Base-by-base conservation (phyloP, 1,140 invertebrate genomes). In the silkworm (Bombyx mori) region DNA sequence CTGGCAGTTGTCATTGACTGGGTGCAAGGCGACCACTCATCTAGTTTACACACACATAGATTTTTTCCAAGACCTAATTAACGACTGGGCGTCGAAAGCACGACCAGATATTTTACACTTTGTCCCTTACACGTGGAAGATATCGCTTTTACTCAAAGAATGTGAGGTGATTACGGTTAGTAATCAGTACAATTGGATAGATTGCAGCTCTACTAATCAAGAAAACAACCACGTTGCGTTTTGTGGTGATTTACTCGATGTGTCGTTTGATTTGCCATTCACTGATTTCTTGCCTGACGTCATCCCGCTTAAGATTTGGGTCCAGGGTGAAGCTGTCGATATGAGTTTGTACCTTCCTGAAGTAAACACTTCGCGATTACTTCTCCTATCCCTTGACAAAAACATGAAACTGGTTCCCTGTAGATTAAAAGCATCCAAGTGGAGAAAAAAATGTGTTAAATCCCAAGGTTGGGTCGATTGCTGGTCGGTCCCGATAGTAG, bases 131-230 rank as follows among this genome's bases (percentile, higher is more conserved):
- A 99, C 97, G 0, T 99, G 97, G 93, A 95, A 96, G 77, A 94
- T 99, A 66, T 95, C 92, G 65, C 88, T 99, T 47, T 89, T 96
- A 0, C 87, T 99, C 6, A 97, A 99, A 83, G 96, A 98, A 78
- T 99, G 99, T 89, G 98, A 99, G 88, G 88, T 99, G 3, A 91
- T 99, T 0, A 97, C 97, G 49, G 82, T 98, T 7, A 94, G 96
- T 61, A 99, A 99, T 89, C 96, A 99, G 78, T 97, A 97, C 79
- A 99, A 99, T 85, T 99, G 98, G 98, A 95, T 99, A 66, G 98
- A 99, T 84, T 99, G 97, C 69, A 97, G 96, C 51, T 97, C 95
- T 47, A 95, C 96, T 50, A 95, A 96, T 75, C 95, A 97, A 86
- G 97, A 98, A 89, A 99, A 99, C 86, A 94, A 94, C 73, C 95